Evolutionary conservation across 2,888 invertebrate genomes (phyloP), one percentile per base, ranked within the genome.

Genomic region (Drosophila formosana): DNA sequence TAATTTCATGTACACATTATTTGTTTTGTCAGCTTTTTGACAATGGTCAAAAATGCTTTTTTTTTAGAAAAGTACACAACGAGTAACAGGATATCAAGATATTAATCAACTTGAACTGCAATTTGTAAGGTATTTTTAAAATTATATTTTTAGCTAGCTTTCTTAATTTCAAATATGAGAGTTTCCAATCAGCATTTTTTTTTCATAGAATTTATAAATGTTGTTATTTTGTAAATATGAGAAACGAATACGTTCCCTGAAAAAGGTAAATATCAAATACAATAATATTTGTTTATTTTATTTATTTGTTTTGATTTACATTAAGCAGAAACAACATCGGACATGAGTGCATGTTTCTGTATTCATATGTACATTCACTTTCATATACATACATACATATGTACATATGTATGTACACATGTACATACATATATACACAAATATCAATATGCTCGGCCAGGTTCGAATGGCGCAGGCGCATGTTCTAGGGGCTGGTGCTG

Each of bases 401-500:
- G 9, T 5, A 18, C 18, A 18, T 18, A 13, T 23, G 18, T 28
- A 26, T 34, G 8, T 37, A 52, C 28, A 28, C 18, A 41, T 4
- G 6, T 41, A 18, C 18, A 23, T 51, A 26, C 13, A 9, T 30
- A n/a, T 11, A 32, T 5, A 25, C 23, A 62, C 66, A 80, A 75
- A 82, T 62, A 86, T 75, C 72, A 80, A 77, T 80, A 57, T 60
- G 65, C 23, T 74, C 55, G 58, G 58, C 26, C 60, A 50, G 56
- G 66, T 53, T 64, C 34, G 11, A 78, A 73, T 73, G 65, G 75
- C 75, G 78, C 75, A 72, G 65, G 73, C 75, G 68, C 78, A 68
- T 65, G 41, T 49, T 61, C 52, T 45, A 64, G 57, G 55, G 57
- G 63, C 55, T 46, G 55, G 7, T 23, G 8, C 57, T 64, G 66